These are phyloP conservation scores for Baccha elongata DNA, from an alignment of 2,888 invertebrate genomes.

Conservation along the genomic window DNA sequence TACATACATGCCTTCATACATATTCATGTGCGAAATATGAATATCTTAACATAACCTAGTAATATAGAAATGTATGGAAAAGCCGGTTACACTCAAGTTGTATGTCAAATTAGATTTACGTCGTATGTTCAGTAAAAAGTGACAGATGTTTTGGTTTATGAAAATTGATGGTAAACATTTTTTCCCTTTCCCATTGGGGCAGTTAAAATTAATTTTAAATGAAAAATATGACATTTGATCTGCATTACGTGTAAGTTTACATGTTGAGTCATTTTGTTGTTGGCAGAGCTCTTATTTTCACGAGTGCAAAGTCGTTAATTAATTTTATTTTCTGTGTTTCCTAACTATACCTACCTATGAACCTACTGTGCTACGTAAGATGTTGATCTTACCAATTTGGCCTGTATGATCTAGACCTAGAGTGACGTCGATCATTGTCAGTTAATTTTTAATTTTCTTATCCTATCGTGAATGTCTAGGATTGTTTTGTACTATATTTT, in stretches of 20 bases:
- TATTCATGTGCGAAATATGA: not conserved
- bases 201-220: not conserved
- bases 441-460: too few relatives aligned
- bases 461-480: too few relatives aligned
- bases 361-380: not conserved
- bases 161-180: not conserved
- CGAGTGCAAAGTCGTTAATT: not conserved
- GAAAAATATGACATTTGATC: not conserved
- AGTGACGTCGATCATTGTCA: not conserved
- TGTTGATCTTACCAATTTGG: not conserved
- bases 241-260: conserved; percentile 6
- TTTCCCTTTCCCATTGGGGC: not conserved
- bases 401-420: not conserved
- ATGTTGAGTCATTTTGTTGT: conserved; percentile 19
- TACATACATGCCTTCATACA: not conserved
- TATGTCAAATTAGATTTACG: not conserved
- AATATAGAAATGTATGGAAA: not conserved
- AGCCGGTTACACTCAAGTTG: not conserved
- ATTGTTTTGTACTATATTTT: too few relatives aligned
- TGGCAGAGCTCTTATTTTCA: not conserved
- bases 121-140: not conserved
- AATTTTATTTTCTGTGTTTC: not conserved
- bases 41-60: not conserved
- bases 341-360: not conserved
- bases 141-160: conserved; percentile 23